phyloP scores from a whole-genome alignment of 2,113 vertebrate genomes.

The Trematocara stigmaticum region DNA sequence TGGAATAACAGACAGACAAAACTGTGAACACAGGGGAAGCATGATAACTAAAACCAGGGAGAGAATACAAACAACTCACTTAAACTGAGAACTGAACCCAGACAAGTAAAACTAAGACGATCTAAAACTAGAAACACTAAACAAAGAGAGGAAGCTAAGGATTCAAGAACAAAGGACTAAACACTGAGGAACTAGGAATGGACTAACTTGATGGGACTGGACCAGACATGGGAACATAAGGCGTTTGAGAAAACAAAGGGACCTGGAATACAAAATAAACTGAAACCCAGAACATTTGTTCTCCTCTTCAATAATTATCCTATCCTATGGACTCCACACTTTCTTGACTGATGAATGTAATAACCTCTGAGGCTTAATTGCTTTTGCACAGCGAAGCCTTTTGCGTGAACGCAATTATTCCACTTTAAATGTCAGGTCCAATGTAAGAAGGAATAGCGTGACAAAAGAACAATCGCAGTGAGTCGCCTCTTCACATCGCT shows the following conservation, averaged over 20 bases:
- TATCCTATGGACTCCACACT: background rate
- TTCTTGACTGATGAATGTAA: slow-evolving; percentile 8
- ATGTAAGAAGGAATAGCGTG: background rate
- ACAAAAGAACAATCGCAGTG: background rate
- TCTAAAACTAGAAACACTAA: background rate
- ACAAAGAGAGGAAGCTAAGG: background rate
- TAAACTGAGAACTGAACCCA: background rate
- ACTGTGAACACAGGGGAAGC: background rate
- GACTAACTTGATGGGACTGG: background rate
- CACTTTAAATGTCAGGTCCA: slow-evolving; percentile 14
- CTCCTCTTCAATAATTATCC: background rate
- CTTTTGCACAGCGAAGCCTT: background rate
- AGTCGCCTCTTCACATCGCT: background rate
- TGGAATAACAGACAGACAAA: background rate
- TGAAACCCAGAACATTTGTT: background rate
- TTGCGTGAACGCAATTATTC: background rate
- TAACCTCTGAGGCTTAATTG: background rate
- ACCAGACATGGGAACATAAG: background rate
- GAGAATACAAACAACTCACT: background rate
- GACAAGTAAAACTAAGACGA: background rate
- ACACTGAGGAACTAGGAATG: background rate
- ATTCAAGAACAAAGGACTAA: background rate
- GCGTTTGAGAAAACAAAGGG: background rate
- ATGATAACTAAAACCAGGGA: background rate
- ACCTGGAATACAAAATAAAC: background rate